These are phyloP conservation scores for Macropus fuliginosus DNA, from an alignment of 2,797 vertebrate species.

Conservation along the genomic window DNA sequence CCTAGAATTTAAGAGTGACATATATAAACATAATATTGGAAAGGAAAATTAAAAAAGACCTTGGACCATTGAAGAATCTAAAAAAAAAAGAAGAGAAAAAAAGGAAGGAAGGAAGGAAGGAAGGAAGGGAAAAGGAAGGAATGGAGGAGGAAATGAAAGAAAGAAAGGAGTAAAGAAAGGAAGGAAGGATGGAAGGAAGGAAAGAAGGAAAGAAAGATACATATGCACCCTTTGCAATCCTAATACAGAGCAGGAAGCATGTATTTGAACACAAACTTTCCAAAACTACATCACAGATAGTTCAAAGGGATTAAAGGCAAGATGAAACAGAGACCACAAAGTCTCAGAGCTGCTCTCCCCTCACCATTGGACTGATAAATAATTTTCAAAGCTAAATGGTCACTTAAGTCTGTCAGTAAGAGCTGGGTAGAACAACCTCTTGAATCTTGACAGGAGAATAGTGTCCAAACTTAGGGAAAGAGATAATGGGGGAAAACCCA, in stretches of 20 bases:
- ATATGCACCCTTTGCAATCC: no score
- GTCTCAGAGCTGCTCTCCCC: not conserved
- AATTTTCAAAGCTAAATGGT: conserved; percentile 21
- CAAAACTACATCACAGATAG: conserved; percentile 19
- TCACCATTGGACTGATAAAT: conserved; percentile 36
- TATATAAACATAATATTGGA: not conserved
- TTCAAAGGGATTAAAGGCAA: conserved; percentile 45
- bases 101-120: no score
- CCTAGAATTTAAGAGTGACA: not conserved
- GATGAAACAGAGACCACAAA: conserved; percentile 22
- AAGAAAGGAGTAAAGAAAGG: no score
- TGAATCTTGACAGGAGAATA: conserved; percentile 26
- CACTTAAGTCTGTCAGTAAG: conserved; percentile 37
- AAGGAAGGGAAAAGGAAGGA: no score
- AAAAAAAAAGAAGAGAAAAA: not conserved
- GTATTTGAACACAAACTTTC: not conserved
- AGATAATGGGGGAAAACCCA: not conserved
- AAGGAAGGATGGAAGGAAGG: no score
- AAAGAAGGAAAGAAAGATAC: no score
- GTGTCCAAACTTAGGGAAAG: not conserved
- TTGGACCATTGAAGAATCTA: not conserved
- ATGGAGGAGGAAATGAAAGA: no score
- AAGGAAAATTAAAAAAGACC: conserved; percentile 35
- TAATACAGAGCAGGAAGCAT: no score
- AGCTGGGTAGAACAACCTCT: conserved; percentile 17